A percentile compares a stretch with the other conserved stretches of the same genome.
phyloP scores from a whole-genome alignment of 2,888 invertebrate genomes.

The Pinctada fucata region DNA sequence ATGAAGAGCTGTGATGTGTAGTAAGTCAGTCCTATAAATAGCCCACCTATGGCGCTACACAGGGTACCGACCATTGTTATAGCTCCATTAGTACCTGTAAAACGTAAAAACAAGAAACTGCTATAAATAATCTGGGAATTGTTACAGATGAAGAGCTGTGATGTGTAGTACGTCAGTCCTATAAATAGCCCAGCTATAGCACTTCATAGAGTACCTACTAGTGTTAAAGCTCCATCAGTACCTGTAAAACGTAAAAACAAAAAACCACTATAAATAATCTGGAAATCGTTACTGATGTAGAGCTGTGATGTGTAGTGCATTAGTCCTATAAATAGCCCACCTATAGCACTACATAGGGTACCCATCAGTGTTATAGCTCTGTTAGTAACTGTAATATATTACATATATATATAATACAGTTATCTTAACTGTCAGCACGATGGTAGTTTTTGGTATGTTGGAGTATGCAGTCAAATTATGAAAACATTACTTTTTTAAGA shows the following conservation, averaged over 20 bases:
- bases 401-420: neutral
- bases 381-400: slow-evolving; percentile 84
- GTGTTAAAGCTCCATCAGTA: slow-evolving; percentile 91
- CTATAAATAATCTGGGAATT: slow-evolving; percentile 51
- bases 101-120: neutral
- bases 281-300: slow-evolving; percentile 77
- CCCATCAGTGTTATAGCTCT: slow-evolving; percentile 86
- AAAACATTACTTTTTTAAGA: neutral
- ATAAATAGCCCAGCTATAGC: slow-evolving; percentile 84
- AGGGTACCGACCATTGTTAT: slow-evolving; percentile 82
- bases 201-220: slow-evolving; percentile 80
- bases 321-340: slow-evolving; percentile 85
- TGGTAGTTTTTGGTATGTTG: neutral
- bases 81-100: slow-evolving; percentile 90
- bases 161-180: slow-evolving; percentile 85
- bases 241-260: slow-evolving; percentile 78
- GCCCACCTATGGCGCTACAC: slow-evolving; percentile 83
- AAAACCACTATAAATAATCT: slow-evolving; percentile 45
- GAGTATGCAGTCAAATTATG: neutral
- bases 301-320: slow-evolving; percentile 84
- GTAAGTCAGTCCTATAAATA: slow-evolving; percentile 85
- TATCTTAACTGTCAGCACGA: neutral
- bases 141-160: slow-evolving; percentile 80
- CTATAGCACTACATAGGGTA: slow-evolving; percentile 81
- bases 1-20: slow-evolving; percentile 84